phyloP scores from a whole-genome alignment of 2,888 invertebrate species.

The Sesia apiformis region DNA sequence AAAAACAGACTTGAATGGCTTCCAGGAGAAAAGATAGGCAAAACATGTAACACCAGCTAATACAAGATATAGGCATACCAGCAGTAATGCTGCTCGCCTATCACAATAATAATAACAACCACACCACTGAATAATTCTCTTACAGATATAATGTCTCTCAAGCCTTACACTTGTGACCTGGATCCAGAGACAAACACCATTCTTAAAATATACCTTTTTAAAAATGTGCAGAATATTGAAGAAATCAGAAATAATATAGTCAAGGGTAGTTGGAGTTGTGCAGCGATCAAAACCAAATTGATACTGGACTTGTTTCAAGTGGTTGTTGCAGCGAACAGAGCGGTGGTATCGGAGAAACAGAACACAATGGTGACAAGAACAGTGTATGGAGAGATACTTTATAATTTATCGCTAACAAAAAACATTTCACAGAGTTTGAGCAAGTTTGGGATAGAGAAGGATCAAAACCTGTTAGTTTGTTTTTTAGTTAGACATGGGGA shows the following conservation, averaged over 20 bases:
- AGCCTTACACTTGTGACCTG: conserved; percentile 39
- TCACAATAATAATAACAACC: too few species aligned
- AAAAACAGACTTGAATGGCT: too few species aligned
- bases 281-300: conserved; percentile 75
- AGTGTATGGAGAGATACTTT: conserved; percentile 79
- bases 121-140: too few species aligned
- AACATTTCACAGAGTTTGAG: conserved; percentile 80
- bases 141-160: conserved; percentile 20
- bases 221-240: conserved; percentile 73
- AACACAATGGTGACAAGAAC: conserved; percentile 74
- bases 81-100: too few species aligned
- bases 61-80: too few species aligned
- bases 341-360: conserved; percentile 63
- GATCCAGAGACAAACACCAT: conserved; percentile 54
- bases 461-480: conserved; percentile 38
- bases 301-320: conserved; percentile 76
- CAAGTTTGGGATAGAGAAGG: conserved; percentile 76
- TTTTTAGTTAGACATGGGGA: conserved; percentile 29
- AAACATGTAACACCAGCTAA: too few species aligned
- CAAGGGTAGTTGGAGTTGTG: conserved; percentile 74
- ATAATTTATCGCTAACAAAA: conserved; percentile 78
- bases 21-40: too few species aligned
- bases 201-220: conserved; percentile 69
- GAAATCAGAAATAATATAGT: conserved; percentile 70
- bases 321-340: conserved; percentile 79